Base-by-base conservation (phyloP, 2,113 vertebrate genomes). In the Syrrhaptes paradoxus region DNA sequence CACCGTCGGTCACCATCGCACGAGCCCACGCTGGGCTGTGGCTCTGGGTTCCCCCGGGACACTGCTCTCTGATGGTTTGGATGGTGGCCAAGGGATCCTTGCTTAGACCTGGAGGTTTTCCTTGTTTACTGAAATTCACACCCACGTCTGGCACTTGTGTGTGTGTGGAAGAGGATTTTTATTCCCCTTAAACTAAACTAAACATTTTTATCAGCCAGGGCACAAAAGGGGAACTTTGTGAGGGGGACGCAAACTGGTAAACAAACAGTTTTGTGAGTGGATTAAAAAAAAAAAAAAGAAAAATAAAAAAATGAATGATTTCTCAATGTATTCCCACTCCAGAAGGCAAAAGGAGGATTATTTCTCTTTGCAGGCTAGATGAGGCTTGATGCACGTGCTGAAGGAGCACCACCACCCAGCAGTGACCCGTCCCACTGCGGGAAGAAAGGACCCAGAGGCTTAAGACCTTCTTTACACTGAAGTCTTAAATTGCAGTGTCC, bases 1-100 rank as follows among this genome's bases (percentile, higher is more conserved):
- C n/a, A n/a, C 61, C 45, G 5, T 8, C 7, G 2, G 11, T 32
- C 61, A 32, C 78, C 22, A 0, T 13, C 6, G 7, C 26, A 2
- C 0, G 8, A 43, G 16, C 2, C 51, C 28, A 43, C 10, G 46
- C 57, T 54, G 31, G 20, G 65, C 24, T 49, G 49, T 17, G 49
- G 28, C 79, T 29, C 13, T 26, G 46, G 10, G 26, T 20, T 34
- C 29, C 38, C 25, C 43, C 16, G 32, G 38, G 51, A 52, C 17
- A 6, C 45, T 55, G 34, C 34, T 77, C 52, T 43, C 34, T 3
- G 0, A 28, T 3, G 17, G 28, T 18, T 48, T 74, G 21, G 16
- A 7, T 10, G 19, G 17, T 29, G 11, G 54, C 62, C 67, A 54
- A 28, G 32, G 8, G 21, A 38, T 54, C 58, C 51, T 32, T 43